Percentiles rank a stretch among this genome's conserved stretches.
phyloP scores from a whole-genome alignment of 2,888 invertebrate genomes.

The Urechis unicinctus region DNA sequence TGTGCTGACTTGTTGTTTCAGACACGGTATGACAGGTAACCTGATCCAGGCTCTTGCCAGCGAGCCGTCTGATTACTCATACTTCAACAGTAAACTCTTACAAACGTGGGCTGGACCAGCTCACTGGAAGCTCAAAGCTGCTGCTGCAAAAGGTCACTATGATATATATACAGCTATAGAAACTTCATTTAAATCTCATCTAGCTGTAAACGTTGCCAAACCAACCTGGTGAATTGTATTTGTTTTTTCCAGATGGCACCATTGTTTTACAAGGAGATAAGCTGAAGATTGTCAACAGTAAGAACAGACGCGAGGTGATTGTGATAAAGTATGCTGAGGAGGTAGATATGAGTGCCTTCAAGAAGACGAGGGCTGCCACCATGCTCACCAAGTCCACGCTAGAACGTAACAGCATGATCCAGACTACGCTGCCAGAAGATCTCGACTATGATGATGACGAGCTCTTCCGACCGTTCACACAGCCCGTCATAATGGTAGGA shows the following conservation, averaged over 20 bases:
- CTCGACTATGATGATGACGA: slow-evolving; percentile 41
- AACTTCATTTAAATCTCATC: no score
- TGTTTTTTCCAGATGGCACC: no score
- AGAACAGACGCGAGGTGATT: slow-evolving; percentile 23
- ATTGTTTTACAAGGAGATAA: no score
- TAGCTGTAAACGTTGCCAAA: no score
- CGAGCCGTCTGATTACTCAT: slow-evolving; percentile 63
- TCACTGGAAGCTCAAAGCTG: slow-evolving; percentile 81
- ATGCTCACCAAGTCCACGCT: slow-evolving; percentile 37
- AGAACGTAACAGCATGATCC: slow-evolving; percentile 36
- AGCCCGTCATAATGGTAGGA: slow-evolving; percentile 34
- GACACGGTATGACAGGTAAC: slow-evolving; percentile 36
- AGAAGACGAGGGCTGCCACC: slow-evolving; percentile 33
- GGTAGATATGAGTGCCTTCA: slow-evolving; percentile 32
- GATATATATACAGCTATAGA: no score
- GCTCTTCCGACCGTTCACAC: slow-evolving; percentile 33
- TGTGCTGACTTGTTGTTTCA: no score
- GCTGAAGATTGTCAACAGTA: no score
- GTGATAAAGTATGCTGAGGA: slow-evolving; percentile 42
- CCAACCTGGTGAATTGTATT: no score
- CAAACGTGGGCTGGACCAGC: slow-evolving; percentile 72
- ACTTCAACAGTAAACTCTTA: slow-evolving; percentile 56
- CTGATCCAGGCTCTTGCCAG: slow-evolving; percentile 47
- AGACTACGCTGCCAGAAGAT: slow-evolving; percentile 41
- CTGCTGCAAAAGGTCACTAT: no score